Base-by-base conservation (phyloP, 2,113 vertebrate genomes). In the Callipepla californica region DNA sequence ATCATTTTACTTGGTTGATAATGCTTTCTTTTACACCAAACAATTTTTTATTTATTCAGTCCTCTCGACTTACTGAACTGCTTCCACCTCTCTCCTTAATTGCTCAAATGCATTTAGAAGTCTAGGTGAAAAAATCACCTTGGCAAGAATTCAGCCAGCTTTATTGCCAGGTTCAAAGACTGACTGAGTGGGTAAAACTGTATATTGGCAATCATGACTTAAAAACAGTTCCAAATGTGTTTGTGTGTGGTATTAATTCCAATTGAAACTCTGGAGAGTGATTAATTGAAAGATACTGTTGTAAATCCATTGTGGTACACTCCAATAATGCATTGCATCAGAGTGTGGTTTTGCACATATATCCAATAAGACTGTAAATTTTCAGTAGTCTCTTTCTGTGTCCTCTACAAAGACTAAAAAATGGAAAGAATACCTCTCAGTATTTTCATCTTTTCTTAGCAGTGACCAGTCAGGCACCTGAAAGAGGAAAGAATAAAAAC, bases 91-190 rank as follows among this genome's bases (percentile, higher is more conserved):
- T 91, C 36, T 82, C 32, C 50, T 85, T 92, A 90, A 85, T 82
- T 93, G 70, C 53, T 42, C 78, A 95, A 94, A 91, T 89, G 89
- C 74, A 93, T 80, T 96, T 95, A 91, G 55, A 93, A 42, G 32
- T 85, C 84, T 93, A 84, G 48, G 85, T 79, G 44, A 76, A 89
- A 91, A 77, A 87, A 92, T 93, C 53, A 95, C 89, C 70, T 85
- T 93, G 94, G 95, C 78, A 95, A 84, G 92, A 89, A 91, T 73
- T 91, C 92, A 94, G 20, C 23, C 45, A 76, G 66, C 10, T 77
- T 85, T 85, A 45, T 66, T 94, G 80, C 89, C 95, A 92, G 85
- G 89, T 92, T 78, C 44, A 68, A 80, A 77, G 80, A 57, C 45
- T 69, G 57, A 80, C 34, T 53, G 51, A 78, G 42, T 36, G 53